phyloP scores from a whole-genome alignment of 2,888 invertebrate species.

The Marronus borbonicus region DNA sequence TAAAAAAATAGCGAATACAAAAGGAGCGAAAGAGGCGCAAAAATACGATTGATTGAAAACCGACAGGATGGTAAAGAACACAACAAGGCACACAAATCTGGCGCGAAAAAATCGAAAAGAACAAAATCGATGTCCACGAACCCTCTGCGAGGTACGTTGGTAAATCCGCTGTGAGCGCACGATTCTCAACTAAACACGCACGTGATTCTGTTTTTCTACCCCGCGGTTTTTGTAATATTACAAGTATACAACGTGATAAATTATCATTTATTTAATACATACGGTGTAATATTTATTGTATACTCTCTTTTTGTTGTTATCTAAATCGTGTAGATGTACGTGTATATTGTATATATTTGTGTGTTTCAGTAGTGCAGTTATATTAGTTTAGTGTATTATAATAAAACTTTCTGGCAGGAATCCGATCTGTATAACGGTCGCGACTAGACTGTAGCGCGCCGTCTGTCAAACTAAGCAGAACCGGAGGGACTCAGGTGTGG shows the following conservation, averaged over 20 bases:
- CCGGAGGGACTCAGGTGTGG: constrained; percentile 68
- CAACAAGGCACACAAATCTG: constrained; percentile 34
- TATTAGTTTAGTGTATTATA: constrained; percentile 49
- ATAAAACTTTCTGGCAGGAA: constrained; percentile 52
- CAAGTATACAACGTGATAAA: constrained; percentile 14
- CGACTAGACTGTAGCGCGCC: constrained; percentile 62
- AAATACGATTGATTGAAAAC: background rate
- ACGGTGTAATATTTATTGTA: constrained; percentile 5
- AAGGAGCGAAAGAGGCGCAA: constrained; percentile 12
- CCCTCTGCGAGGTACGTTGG: background rate
- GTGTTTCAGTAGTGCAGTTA: constrained; percentile 8
- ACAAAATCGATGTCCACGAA: constrained; percentile 7
- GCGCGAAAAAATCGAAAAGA: constrained; percentile 16
- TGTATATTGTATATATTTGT: background rate
- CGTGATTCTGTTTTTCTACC: constrained; percentile 10
- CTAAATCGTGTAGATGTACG: constrained; percentile 15
- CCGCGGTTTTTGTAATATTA: constrained; percentile 10
- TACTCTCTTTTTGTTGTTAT: constrained; percentile 10
- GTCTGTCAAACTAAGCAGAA: constrained; percentile 54
- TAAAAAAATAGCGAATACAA: constrained; percentile 36
- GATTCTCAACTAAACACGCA: constrained; percentile 3
- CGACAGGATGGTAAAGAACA: constrained; percentile 3
- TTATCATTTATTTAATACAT: constrained; percentile 1
- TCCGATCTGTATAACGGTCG: constrained; percentile 59
- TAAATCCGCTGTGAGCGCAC: background rate